A percentile compares a stretch with the other conserved stretches of the same genome.
These are phyloP conservation scores for Callitettix versicolor DNA, from an alignment of 1,140 invertebrate genomes.

Conservation along the genomic window DNA sequence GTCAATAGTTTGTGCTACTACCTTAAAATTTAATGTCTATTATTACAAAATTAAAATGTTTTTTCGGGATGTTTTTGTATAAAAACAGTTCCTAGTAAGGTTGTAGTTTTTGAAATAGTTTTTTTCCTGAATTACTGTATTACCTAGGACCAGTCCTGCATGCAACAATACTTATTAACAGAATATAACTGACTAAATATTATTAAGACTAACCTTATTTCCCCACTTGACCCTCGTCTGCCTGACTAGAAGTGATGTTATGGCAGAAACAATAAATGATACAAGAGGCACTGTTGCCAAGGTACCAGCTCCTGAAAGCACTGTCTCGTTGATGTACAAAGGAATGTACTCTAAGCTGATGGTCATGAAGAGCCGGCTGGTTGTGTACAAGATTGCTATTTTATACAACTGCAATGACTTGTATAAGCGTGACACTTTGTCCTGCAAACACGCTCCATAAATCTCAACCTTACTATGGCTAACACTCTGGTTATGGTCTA, in stretches of 20 bases:
- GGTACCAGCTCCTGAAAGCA: constrained; percentile 46
- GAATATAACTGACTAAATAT: too few relatives aligned
- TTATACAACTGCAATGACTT: constrained; percentile 19
- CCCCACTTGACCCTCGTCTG: neutral
- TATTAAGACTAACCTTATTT: too few relatives aligned
- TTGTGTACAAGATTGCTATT: constrained; percentile 55
- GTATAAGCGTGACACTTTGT: neutral
- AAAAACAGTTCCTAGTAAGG: too few relatives aligned
- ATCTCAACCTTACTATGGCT: neutral
- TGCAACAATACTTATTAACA: too few relatives aligned
- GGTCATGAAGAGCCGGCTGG: constrained; percentile 71
- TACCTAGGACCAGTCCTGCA: too few relatives aligned
- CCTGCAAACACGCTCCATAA: neutral
- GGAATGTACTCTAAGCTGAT: constrained; percentile 78
- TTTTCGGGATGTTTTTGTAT: too few relatives aligned
- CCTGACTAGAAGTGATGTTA: constrained; percentile 67
- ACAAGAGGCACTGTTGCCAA: constrained; percentile 81
- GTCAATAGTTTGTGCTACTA: too few relatives aligned
- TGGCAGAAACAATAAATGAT: constrained; percentile 73
- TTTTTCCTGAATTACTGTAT: too few relatives aligned
- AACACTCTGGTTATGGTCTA: constrained; percentile 26
- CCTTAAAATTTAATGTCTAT: too few relatives aligned
- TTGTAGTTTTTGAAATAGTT: too few relatives aligned
- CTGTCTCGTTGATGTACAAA: constrained; percentile 69
- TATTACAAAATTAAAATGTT: too few relatives aligned